Base-by-base conservation (phyloP, 1,140 invertebrate species). In the Aphaenogaster ashmeadi region DNA sequence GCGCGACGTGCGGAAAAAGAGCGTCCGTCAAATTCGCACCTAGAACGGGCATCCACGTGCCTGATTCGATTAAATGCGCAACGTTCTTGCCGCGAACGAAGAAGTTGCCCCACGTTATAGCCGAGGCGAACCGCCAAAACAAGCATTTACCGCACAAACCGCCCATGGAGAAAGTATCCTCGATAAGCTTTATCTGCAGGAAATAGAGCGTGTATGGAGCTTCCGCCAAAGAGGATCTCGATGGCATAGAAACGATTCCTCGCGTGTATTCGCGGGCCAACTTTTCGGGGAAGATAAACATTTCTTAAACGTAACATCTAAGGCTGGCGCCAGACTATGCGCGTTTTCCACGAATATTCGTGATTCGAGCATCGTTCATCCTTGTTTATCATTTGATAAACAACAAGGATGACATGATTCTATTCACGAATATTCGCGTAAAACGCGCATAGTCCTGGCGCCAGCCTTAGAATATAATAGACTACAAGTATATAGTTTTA, bases 1-100 rank as follows among this genome's bases (percentile, higher is more conserved):
- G 97, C 3, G 94, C 96, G 0, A 98, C 95, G 90, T 99, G 98
- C 0, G 98, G 98, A 94, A 98, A 98, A 54, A 98, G 93, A 8
- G 96, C 96, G 91, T 98, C 98, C 0, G 94, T 95, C 72, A 97
- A 95, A 44, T 95, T 94, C 38, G 97, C 94, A 0, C 98, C 98
- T 87, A 97, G 95, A 47, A 96, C 95, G 0, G 97, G 96, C 77
- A 96, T 96, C 98, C 98, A 99, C 21, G 94, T 95, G 1, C 98
- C 98, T 8, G 98, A 96, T 87, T 97, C 94, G 21, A 97, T 89
- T 36, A 97, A 92, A 60, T 96, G 58, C 94, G 95, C 75, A 84
- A 38, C 47, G 54, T 84, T 86, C 33, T 72, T 89, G 8, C 81
- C 74, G 0, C 41, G 60, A 38, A 64, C 21, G 18, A 94, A 96